Evolutionary conservation across 2,113 vertebrate genomes (phyloP).

Genomic region (Pan troglodytes): NHGRI_mPanTro3-v2.1_pri NC_072417.2:24245001-24245500

Average conservation of each 20-base stretch:
- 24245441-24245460: not conserved
- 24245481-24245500: not conserved
- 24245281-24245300: not conserved
- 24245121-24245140: no score
- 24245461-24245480: not conserved
- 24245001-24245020: no score
- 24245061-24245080: no score
- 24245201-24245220: no score
- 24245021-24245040: no score
- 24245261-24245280: not conserved
- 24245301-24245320: not conserved
- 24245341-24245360: not conserved
- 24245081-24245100: no score
- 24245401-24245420: not conserved
- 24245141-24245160: no score
- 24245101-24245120: no score
- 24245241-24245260: no score
- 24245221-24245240: no score
- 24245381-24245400: not conserved
- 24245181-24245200: no score
- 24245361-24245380: not conserved
- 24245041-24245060: rapidly evolving
- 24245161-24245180: no score
- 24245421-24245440: not conserved
- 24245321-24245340: not conserved